Evolutionary conservation across 2,888 invertebrate species (phyloP).

Genomic region (Eupithecia insigniata): DNA sequence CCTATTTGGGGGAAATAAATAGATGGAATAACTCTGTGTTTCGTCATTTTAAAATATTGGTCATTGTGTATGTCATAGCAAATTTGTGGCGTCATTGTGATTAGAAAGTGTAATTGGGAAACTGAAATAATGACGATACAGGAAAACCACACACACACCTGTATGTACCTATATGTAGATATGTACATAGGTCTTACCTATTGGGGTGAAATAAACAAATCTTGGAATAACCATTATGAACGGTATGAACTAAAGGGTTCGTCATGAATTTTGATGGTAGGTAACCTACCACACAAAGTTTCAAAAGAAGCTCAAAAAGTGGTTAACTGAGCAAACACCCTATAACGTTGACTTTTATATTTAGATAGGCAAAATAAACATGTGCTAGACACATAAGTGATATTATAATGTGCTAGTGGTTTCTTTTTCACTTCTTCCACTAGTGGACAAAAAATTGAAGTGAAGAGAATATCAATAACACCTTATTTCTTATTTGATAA

Average conservation of each 20-base stretch:
- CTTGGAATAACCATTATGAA: background rate
- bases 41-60: background rate
- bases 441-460: no score
- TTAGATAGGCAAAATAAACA: no score
- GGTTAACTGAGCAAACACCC: no score
- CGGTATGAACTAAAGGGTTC: background rate
- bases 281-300: no score
- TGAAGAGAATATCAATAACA: no score
- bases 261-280: no score
- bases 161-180: background rate
- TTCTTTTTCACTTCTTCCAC: no score
- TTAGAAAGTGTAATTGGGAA: background rate
- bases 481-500: no score
- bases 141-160: background rate
- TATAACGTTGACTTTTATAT: no score
- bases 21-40: background rate
- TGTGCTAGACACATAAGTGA: no score
- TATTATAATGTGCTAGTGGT: no score
- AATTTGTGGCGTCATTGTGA: background rate
- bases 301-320: no score
- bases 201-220: background rate
- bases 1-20: constrained; percentile 2
- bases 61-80: background rate
- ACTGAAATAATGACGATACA: background rate
- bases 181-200: background rate